Conservation (phyloP, 2,113 vertebrate species). For the Antennarius striatus region DNA sequence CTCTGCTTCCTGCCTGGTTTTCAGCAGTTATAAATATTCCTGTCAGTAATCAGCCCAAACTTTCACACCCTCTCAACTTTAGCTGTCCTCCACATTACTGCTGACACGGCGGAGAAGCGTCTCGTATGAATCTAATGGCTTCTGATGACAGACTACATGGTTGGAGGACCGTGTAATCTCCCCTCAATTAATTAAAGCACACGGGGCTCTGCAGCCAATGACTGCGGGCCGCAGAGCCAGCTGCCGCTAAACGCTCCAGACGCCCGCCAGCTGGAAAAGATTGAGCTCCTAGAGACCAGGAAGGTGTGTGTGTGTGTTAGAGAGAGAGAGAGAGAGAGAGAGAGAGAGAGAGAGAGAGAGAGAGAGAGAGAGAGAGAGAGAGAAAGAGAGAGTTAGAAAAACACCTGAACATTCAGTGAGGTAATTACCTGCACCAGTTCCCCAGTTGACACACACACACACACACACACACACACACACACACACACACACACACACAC, state of each 20-base stretch:
- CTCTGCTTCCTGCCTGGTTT: not conserved
- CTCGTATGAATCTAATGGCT: conserved; percentile 95
- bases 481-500: conserved; percentile 16
- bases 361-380: not conserved
- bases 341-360: not conserved
- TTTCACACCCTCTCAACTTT: conserved; percentile 54
- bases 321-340: too few species aligned
- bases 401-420: conserved; percentile 81
- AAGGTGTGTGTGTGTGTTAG: conserved; percentile 48
- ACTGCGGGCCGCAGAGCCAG: conserved; percentile 74
- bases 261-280: conserved; percentile 86
- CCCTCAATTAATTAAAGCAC: conserved; percentile 96
- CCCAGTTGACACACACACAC: conserved; percentile 67
- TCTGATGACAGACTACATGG: conserved; percentile 95
- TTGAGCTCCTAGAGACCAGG: conserved; percentile 84
- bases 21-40: conserved; percentile 3
- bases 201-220: conserved; percentile 69
- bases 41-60: conserved; percentile 21
- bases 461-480: conserved; percentile 45
- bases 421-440: conserved; percentile 81
- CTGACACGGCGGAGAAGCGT: conserved; percentile 94
- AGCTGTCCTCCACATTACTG: conserved; percentile 89
- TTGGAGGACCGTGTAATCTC: conserved; percentile 96
- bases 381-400: conserved; percentile 30
- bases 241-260: conserved; percentile 75